A percentile compares a stretch with the other conserved stretches of the same genome.
Conservation (phyloP, 2,888 invertebrate species). For the Dermolepida albohirtum region DNA sequence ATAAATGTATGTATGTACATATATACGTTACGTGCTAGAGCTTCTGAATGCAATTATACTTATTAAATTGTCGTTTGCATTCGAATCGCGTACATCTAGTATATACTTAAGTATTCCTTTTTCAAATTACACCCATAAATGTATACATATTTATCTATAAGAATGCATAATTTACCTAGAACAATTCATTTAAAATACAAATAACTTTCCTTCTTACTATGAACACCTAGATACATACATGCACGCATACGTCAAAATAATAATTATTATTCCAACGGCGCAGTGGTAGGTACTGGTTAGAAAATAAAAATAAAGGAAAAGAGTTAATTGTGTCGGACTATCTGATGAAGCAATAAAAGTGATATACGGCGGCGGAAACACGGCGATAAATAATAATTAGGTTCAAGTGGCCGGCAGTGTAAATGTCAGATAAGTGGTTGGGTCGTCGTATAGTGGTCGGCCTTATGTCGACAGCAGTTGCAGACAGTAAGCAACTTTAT, state of each 20-base stretch:
- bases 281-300: constrained; percentile 17
- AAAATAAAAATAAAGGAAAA: constrained; percentile 29
- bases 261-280: constrained; percentile 21
- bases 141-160: constrained; percentile 13
- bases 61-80: no score
- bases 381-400: constrained; percentile 63
- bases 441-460: constrained; percentile 51
- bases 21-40: no score
- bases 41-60: no score
- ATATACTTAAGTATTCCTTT: no score
- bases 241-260: not conserved
- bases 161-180: constrained; percentile 23
- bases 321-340: constrained; percentile 36
- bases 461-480: constrained; percentile 50
- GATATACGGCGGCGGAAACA: constrained; percentile 57
- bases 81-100: no score
- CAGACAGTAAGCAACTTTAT: constrained; percentile 51
- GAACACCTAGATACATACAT: not conserved
- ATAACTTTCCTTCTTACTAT: constrained; percentile 17
- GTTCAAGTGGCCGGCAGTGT: constrained; percentile 60
- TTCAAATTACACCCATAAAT: constrained; percentile 2
- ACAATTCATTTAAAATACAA: constrained; percentile 31
- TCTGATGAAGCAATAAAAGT: constrained; percentile 60
- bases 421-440: constrained; percentile 62
- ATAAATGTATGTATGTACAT: no score